Conservation (phyloP, 2,888 invertebrate species). For the Cataglyphis livida region DNA sequence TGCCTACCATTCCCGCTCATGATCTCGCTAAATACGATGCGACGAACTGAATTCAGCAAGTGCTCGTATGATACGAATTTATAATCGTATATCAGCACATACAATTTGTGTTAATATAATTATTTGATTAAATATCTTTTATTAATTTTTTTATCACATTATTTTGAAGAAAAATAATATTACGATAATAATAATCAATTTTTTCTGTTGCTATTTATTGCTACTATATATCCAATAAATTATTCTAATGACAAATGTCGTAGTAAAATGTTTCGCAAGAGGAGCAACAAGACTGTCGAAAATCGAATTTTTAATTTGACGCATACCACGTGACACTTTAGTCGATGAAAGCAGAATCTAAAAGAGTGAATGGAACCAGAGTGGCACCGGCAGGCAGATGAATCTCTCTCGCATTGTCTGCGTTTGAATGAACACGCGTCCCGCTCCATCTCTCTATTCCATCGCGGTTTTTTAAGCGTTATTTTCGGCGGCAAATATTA, state of each 20-base stretch:
- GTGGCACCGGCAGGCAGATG: slow-evolving; percentile 82
- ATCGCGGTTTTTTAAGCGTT: slow-evolving; percentile 80
- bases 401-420: slow-evolving; percentile 84
- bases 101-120: not conserved
- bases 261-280: slow-evolving; percentile 43
- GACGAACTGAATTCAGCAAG: slow-evolving; percentile 68
- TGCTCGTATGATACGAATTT: slow-evolving; percentile 6
- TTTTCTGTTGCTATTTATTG: not conserved
- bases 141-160: not conserved
- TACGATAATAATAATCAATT: not conserved
- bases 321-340: slow-evolving; percentile 74
- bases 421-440: slow-evolving; percentile 81
- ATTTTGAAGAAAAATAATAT: not conserved
- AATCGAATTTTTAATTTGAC: slow-evolving; percentile 85
- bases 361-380: slow-evolving; percentile 67
- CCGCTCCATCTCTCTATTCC: slow-evolving; percentile 78
- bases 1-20: slow-evolving; percentile 83
- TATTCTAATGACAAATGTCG: slow-evolving; percentile 79
- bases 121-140: not conserved
- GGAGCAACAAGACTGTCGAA: slow-evolving; percentile 55
- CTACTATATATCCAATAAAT: slow-evolving; percentile 68
- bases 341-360: slow-evolving; percentile 65
- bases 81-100: not conserved
- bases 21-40: slow-evolving; percentile 82
- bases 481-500: slow-evolving; percentile 85